Base-by-base conservation (phyloP, 2,888 invertebrate species). In the Lottia gigantea region DNA sequence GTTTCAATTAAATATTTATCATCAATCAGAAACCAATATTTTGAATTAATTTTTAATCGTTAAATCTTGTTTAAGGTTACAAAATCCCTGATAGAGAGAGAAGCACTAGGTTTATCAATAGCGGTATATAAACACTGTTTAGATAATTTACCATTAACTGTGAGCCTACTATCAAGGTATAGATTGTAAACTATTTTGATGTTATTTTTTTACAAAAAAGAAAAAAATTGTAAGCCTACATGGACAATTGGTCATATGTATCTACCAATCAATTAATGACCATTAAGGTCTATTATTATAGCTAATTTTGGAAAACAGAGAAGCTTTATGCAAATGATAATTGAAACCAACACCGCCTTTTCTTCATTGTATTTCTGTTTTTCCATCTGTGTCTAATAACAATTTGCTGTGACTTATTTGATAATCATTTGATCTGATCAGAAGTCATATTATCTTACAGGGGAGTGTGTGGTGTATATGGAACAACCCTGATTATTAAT, bases 141-240 rank as follows among this genome's bases (percentile, higher is more conserved):
- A 25, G 91, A 93, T 79, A 92, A 93, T 70, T 98, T 97, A 1
- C 94, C 95, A 62, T 92, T 96, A 91, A 98, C 97, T 0, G 94
- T 95, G 8, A 40, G 40, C 11, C 7, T 40, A 40, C 7, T 40
- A 11, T 40, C 40, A 40, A 40, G 40, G 40, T 40, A 40, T 40
- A 40, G 40, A 40, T 40, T 62, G 3, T 62, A 3, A 2, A 23
- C 63, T 62, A 25, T 15, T 26, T 26, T 7, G 6, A n/a, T 26
- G 26, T 6, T 16, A 6, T 46, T 16, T 12, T 19, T 26, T 49
- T 15, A 26, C 14, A 66, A 55, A 66, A 25, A 66, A 7, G n/a
- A 14, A 49, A 49, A 49, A 23, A 46, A 49, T 7, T 49, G 23
- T 31, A 31, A 31, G 31, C 31, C 31, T 31, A 31, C 6, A 31